Evolutionary conservation across 1,140 invertebrate species (phyloP).

Genomic region (Megalonaias nervosa): DNA sequence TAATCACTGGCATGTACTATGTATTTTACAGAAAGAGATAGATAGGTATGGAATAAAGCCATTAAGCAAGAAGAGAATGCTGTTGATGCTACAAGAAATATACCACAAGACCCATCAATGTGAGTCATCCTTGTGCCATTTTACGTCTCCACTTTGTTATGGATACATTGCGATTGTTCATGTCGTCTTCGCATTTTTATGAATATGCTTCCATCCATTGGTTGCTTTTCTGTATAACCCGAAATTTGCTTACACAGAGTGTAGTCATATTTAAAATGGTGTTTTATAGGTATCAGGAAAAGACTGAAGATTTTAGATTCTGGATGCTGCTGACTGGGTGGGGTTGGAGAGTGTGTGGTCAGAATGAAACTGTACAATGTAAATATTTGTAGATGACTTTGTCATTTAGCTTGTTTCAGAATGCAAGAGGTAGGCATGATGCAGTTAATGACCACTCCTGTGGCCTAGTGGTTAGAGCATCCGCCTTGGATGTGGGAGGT

Average conservation of each 20-base stretch:
- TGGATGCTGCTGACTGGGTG: too few species aligned
- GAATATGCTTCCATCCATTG: not conserved
- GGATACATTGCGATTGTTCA: not conserved
- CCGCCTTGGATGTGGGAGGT: too few species aligned
- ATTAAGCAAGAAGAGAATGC: conserved; percentile 57
- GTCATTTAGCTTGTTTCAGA: too few species aligned
- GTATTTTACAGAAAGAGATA: conserved; percentile 47
- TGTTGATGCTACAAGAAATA: conserved; percentile 50
- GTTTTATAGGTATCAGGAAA: not conserved
- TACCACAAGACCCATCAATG: conserved; percentile 62
- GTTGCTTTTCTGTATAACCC: not conserved
- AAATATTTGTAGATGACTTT: too few species aligned
- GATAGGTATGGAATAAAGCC: conserved; percentile 53
- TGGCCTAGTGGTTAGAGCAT: too few species aligned
- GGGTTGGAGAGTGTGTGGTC: too few species aligned
- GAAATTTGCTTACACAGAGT: not conserved
- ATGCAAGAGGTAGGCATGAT: too few species aligned
- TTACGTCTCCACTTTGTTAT: not conserved
- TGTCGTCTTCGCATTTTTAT: not conserved
- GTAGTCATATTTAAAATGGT: not conserved
- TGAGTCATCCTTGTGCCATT: conserved; percentile 32
- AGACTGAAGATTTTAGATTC: too few species aligned
- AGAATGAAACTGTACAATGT: too few species aligned
- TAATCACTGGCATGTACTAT: not conserved
- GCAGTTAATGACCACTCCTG: too few species aligned